These are phyloP conservation scores for Heterodera filipjevi DNA, from an alignment of 2,888 invertebrate species.

Conservation along the genomic window DNA sequence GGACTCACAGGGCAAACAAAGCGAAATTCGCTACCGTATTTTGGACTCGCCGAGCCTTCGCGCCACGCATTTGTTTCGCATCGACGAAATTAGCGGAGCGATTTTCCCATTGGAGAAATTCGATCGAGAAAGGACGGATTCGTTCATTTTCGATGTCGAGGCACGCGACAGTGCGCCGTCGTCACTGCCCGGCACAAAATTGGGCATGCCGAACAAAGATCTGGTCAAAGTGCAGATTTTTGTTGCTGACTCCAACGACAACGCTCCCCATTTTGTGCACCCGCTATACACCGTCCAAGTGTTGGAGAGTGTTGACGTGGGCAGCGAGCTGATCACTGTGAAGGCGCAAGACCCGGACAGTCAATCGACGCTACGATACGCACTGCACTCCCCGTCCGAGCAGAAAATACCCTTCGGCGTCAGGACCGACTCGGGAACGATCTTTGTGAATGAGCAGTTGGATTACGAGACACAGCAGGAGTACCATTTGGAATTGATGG, in stretches of 20 bases:
- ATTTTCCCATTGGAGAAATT: slow-evolving; percentile 79
- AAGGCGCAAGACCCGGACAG: slow-evolving; percentile 62
- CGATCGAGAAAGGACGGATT: slow-evolving; percentile 92
- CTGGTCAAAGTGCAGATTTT: slow-evolving; percentile 92
- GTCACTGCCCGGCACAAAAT: slow-evolving; percentile 69
- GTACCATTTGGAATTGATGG: slow-evolving; percentile 60
- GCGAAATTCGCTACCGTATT: slow-evolving; percentile 60
- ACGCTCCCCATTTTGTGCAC: slow-evolving; percentile 88
- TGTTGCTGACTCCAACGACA: slow-evolving; percentile 91
- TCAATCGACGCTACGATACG: slow-evolving; percentile 60
- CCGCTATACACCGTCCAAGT: slow-evolving; percentile 49
- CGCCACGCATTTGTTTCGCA: slow-evolving; percentile 75
- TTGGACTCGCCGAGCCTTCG: slow-evolving; percentile 47
- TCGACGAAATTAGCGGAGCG: slow-evolving; percentile 91
- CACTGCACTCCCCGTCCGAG: slow-evolving; percentile 48
- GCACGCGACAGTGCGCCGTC: slow-evolving; percentile 95
- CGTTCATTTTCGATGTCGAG: slow-evolving; percentile 94
- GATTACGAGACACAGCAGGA: slow-evolving; percentile 69
- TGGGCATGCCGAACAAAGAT: slow-evolving; percentile 58
- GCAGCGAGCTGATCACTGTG: slow-evolving; percentile 47
- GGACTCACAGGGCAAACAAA: slow-evolving; percentile 57
- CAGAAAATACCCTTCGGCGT: slow-evolving; percentile 59
- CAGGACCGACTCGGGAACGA: slow-evolving; percentile 55
- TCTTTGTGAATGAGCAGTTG: slow-evolving; percentile 62
- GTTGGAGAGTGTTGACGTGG: slow-evolving; percentile 48